Evolutionary conservation across 2,888 invertebrate species (phyloP).

Genomic region (Caenorhabditis zanzibari): DNA sequence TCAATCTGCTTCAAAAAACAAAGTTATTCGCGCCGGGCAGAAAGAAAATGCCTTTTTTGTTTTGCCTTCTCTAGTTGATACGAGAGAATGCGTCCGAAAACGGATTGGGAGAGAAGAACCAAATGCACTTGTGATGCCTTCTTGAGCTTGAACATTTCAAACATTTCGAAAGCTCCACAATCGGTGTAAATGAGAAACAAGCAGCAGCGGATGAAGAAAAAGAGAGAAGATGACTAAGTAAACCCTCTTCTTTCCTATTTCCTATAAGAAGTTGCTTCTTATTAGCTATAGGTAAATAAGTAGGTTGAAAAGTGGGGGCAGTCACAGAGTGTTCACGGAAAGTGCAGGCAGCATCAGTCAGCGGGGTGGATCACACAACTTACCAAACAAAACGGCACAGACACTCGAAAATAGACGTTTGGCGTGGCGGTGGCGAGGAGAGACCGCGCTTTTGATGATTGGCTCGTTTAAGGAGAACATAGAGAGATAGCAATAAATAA

Average conservation of each 20-base stretch:
- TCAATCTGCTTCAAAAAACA: slow-evolving; percentile 25
- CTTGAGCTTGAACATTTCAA: slow-evolving; percentile 44
- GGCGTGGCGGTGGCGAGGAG: not conserved
- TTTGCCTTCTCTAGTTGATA: not conserved
- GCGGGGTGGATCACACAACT: slow-evolving; percentile 57
- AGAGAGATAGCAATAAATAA: slow-evolving; percentile 19
- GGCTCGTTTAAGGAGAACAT: slow-evolving; percentile 22
- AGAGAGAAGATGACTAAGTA: slow-evolving; percentile 54
- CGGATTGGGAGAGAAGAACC: not conserved
- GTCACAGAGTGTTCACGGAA: slow-evolving; percentile 45
- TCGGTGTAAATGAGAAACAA: slow-evolving; percentile 2
- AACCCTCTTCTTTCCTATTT: slow-evolving; percentile 36
- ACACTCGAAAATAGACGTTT: slow-evolving; percentile 41
- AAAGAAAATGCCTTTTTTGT: too few species aligned
- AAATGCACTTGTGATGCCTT: slow-evolving; percentile 8
- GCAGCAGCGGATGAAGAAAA: not conserved
- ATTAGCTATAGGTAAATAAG: slow-evolving; percentile 67
- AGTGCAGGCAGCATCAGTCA: slow-evolving; percentile 42
- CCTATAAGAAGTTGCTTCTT: slow-evolving; percentile 66
- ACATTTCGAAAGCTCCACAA: slow-evolving; percentile 16
- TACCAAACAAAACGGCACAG: slow-evolving; percentile 52
- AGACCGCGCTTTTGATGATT: slow-evolving; percentile 52
- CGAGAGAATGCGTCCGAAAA: slow-evolving; percentile 2
- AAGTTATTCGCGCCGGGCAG: slow-evolving; percentile 18
- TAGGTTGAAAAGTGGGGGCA: slow-evolving; percentile 53